Evolutionary conservation across 2,888 invertebrate species (phyloP), one percentile per base, ranked within the genome.

Genomic region (Tryphoninae sp.): DNA sequence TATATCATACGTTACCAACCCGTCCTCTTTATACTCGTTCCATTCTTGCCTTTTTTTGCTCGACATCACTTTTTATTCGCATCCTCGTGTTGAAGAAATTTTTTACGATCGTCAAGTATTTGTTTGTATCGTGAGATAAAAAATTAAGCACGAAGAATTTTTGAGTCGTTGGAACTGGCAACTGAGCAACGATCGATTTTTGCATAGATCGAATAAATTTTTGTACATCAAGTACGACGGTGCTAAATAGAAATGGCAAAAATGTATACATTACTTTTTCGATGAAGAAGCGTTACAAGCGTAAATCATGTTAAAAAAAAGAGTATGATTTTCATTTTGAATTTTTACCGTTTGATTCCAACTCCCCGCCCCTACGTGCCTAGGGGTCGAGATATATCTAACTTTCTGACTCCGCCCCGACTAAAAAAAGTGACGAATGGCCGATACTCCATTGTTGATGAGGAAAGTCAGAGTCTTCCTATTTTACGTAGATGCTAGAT

Each of bases 401-500:
- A 45, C 13, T 13, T 45, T 13, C 9, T 13, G 45, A 45, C 13
- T 45, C 55, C 16, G 13, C 40, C 33, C 26, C 62, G 2, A 6
- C 40, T n/a, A 45, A 71, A 59, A 19, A 59, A 49, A n/a, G 16
- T 58, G 13, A 58, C 53, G 45, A 65, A 64, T 55, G 53, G 53
- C 42, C 53, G 23, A 53, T 19, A 55, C 61, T 59, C 33, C 13
- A 58, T 40, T 58, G 19, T 76, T 61, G 26, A 16, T 19, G 23
- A 64, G 13, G 8, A 73, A 53, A 26, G 22, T 22, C 26, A 69
- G 55, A 75, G 45, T 64, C 22, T 55, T 45, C 23, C 65, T 78
- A 71, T 83, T 86, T 86, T 86, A 86, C 81, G 87, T 85, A 80
- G 86, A 86, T 85, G 82, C 86, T 86, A 85, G 86, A 87, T 88